These are phyloP conservation scores for Kryptopterus vitreolus DNA, from an alignment of 2,797 vertebrate genomes.

Conservation along the genomic window DNA sequence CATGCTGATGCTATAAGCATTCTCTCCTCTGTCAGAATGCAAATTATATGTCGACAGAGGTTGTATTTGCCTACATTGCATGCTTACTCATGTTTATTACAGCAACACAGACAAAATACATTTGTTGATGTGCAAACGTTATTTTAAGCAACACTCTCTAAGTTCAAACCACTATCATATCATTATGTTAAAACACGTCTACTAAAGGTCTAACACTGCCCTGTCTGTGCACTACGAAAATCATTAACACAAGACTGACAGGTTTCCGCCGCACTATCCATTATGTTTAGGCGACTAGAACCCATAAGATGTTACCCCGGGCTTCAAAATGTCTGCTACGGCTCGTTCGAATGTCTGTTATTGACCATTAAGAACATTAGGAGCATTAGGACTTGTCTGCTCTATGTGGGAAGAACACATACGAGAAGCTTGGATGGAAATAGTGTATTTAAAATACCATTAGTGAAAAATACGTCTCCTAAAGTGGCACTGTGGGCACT, in stretches of 20 bases:
- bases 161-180: not conserved
- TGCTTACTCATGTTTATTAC: not conserved
- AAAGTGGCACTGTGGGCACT: not conserved
- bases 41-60: not conserved
- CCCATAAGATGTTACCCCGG: slow-evolving; percentile 13
- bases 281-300: slow-evolving; percentile 18
- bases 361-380: slow-evolving; percentile 34
- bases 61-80: not conserved
- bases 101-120: not conserved
- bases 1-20: not conserved
- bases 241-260: slow-evolving; percentile 24
- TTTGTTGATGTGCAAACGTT: not conserved
- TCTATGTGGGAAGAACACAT: not conserved
- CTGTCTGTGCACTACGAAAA: slow-evolving; percentile 18
- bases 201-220: not conserved
- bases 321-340: slow-evolving; percentile 17
- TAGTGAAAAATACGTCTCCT: not conserved
- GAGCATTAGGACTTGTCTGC: slow-evolving; percentile 21
- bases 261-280: slow-evolving; percentile 23
- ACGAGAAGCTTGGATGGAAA: not conserved
- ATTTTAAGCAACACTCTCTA: not conserved
- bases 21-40: not conserved
- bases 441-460: slow-evolving; percentile 10
- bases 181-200: not conserved
- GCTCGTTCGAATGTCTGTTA: slow-evolving; percentile 28